A percentile compares a stretch with the other conserved stretches of the same genome.
Evolutionary conservation across 2,113 vertebrate species (phyloP).

Genomic region (Tupaia chinensis): DNA sequence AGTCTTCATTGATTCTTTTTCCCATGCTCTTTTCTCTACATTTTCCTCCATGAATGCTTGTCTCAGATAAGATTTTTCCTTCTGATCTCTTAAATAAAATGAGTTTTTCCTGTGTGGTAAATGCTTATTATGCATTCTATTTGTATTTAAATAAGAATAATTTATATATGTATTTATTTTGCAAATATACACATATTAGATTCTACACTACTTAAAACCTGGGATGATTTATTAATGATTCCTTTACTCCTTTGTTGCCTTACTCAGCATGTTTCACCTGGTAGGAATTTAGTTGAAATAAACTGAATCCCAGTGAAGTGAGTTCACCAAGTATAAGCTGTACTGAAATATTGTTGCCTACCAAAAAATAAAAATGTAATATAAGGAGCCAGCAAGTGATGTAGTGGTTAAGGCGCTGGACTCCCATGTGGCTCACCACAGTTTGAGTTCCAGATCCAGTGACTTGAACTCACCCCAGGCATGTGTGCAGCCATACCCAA

Average conservation of each 20-base stretch:
- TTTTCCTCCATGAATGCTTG: neutral
- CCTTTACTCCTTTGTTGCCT: neutral
- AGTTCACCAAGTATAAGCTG: neutral
- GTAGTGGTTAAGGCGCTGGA: too few relatives aligned
- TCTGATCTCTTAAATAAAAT: neutral
- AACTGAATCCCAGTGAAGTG: neutral
- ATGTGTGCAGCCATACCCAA: too few relatives aligned
- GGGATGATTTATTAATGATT: neutral
- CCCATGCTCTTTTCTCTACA: neutral
- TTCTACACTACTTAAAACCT: neutral
- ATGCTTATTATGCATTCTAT: neutral
- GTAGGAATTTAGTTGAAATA: neutral
- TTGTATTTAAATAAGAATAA: neutral
- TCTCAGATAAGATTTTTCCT: neutral
- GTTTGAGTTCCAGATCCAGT: too few relatives aligned
- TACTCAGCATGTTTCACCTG: neutral
- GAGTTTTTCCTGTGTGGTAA: neutral
- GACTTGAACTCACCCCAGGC: too few relatives aligned
- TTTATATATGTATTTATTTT: neutral
- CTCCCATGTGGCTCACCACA: too few relatives aligned
- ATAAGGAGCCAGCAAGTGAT: neutral
- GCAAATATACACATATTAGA: neutral
- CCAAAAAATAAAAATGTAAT: neutral
- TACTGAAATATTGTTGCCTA: neutral
- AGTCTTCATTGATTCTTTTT: neutral